Evolutionary conservation across 2,888 invertebrate species (phyloP), one percentile per base, ranked within the genome.

Genomic region (Eupithecia vulgata): DNA sequence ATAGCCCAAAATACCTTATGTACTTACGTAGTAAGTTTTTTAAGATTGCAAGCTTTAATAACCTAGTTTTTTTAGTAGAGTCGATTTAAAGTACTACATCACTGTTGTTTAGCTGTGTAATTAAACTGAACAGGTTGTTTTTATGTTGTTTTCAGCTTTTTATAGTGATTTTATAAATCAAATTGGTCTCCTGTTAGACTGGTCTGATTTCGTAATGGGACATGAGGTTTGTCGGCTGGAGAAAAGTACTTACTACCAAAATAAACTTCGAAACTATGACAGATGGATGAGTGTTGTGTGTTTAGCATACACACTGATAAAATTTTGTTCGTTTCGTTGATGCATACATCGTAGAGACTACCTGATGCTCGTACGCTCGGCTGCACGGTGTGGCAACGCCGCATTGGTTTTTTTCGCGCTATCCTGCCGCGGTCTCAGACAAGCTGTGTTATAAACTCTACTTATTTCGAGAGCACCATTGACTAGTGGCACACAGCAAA

Each of bases 361-460:
- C 91, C 91, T 91, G 91, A 90, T 90, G 90, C 87, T 88, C 87
- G 89, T 90, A 88, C 88, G 90, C 87, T 90, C 89, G 87, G 88
- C 81, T 88, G 93, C 91, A 91, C 94, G 91, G 89, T 88, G 88
- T 88, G 94, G 94, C 94, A 94, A 94, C 94, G 92, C 86, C 92
- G 94, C 94, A 86, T 87, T 88, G 82, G 87, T 87, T 89, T 90
- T 89, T 90, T 92, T 91, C 88, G 91, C 90, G 89, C 88, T 91
- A 90, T 91, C 89, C 90, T 89, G 85, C 88, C 87, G 62, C 74
- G 77, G 87, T 89, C 77, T 37, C 76, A 25, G 40, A 62, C 69
- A 85, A 83, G 85, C 86, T 87, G 85, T 87, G 87, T 87, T 90
- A 88, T 85, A 84, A 83, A 65, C 40, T 52, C 48, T n/a, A 48